phyloP scores from a whole-genome alignment of 2,888 invertebrate genomes.

The Drosophila macrospina region DNA sequence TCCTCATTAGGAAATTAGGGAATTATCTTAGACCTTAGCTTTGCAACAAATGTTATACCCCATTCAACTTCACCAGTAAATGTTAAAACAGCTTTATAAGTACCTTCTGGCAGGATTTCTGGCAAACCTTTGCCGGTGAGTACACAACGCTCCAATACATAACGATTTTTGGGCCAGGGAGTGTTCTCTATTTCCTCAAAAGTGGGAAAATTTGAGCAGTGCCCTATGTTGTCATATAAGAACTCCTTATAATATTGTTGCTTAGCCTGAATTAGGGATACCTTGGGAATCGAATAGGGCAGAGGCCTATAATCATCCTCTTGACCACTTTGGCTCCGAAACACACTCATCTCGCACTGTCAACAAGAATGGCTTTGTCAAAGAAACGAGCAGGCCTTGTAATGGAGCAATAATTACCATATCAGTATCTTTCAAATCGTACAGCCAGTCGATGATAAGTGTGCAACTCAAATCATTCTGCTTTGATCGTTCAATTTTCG shows the following conservation, averaged over 20 bases:
- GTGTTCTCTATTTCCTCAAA: background rate
- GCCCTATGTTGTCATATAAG: background rate
- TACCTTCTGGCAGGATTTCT: slow-evolving; percentile 7
- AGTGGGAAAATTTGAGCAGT: background rate
- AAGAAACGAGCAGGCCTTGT: background rate
- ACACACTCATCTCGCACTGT: background rate
- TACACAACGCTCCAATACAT: background rate
- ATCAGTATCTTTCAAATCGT: background rate
- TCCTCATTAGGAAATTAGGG: background rate
- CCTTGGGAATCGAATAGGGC: background rate
- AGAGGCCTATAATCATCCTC: background rate
- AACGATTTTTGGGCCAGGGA: background rate
- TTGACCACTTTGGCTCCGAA: slow-evolving; percentile 7
- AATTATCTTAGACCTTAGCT: background rate
- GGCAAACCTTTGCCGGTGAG: background rate
- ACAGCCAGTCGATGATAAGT: background rate
- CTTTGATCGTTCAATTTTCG: background rate
- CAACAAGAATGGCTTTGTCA: background rate
- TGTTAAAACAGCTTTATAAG: background rate
- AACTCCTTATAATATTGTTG: background rate
- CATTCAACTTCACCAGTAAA: background rate
- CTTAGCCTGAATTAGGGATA: background rate
- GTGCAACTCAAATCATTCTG: background rate
- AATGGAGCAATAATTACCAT: background rate
- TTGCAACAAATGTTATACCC: background rate